Conservation (phyloP, 2,113 vertebrate genomes). For the Porphyrio hochstetteri region DNA sequence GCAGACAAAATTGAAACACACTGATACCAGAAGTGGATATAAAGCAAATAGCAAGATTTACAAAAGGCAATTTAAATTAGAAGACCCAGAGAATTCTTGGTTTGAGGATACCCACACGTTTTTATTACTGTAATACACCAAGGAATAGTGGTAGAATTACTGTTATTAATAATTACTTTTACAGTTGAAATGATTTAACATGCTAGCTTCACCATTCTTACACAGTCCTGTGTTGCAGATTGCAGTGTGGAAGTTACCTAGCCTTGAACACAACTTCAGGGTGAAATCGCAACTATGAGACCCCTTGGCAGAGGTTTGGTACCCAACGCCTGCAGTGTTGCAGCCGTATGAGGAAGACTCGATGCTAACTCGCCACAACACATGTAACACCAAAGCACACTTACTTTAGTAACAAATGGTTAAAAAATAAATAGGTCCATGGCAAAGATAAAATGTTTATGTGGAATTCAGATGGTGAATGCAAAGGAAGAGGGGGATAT, state of each 20-base stretch:
- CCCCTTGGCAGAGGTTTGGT: not conserved
- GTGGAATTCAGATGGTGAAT: not conserved
- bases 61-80: not conserved
- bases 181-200: not conserved
- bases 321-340: not conserved
- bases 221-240: not conserved
- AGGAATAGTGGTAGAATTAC: not conserved
- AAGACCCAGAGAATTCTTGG: not conserved
- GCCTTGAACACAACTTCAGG: not conserved
- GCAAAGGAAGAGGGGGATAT: not conserved
- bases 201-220: not conserved
- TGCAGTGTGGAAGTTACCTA: not conserved
- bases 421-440: not conserved
- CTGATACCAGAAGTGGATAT: not conserved
- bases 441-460: not conserved
- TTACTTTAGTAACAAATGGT: not conserved
- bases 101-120: not conserved
- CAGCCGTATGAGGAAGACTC: not conserved
- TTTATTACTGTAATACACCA: not conserved
- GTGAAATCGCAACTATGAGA: not conserved
- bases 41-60: not conserved
- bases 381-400: not conserved
- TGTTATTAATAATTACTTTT: not conserved
- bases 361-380: rapidly evolving
- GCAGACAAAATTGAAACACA: not conserved